Evolutionary conservation across 2,888 invertebrate species (phyloP), one percentile per base, ranked within the genome.

Genomic region (Lasioglossum calceatum): DNA sequence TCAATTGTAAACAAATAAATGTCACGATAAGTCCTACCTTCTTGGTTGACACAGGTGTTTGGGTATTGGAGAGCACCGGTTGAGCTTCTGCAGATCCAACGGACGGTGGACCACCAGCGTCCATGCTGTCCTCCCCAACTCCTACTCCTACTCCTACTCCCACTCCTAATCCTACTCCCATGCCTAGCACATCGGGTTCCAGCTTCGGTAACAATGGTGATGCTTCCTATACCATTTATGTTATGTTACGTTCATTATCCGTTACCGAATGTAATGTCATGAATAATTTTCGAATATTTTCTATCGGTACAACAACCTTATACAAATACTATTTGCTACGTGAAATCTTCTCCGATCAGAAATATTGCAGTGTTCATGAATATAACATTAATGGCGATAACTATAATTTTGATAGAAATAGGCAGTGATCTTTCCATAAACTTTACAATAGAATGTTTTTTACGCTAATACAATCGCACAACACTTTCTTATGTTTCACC

Each of bases 91-190:
- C 92, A 82, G 98, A 98, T 75, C 97, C 98, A 23, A 98, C 97
- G 0, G 98, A 98, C 2, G 97, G 96, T 94, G 98, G 96, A 95
- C 98, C 97, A 85, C 97, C 97, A 94, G 95, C 95, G 89, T 95
- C 95, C 95, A 95, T 95, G 93, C 95, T 95, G 94, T 95, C 95
- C 87, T 95, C 95, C 89, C 95, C 95, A 87, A 93, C 93, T 91
- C 92, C 92, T 87, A 92, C 92, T 87, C 92, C 92, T 89, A 94
- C 94, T 90, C 94, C 94, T 89, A 94, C 94, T 90, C 94, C 94
- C 90, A 94, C 94, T 91, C 94, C 94, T 91, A 95, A 93, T 94
- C 94, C 95, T 92, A 93, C 93, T 93, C 95, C 95, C 92, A 95
- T 94, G 93, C 93, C 93, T 91, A 95, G 93, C 80, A 94, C 94